These are phyloP conservation scores for Pararge aegeria DNA, from an alignment of 1,140 invertebrate genomes.

Conservation along the genomic window DNA sequence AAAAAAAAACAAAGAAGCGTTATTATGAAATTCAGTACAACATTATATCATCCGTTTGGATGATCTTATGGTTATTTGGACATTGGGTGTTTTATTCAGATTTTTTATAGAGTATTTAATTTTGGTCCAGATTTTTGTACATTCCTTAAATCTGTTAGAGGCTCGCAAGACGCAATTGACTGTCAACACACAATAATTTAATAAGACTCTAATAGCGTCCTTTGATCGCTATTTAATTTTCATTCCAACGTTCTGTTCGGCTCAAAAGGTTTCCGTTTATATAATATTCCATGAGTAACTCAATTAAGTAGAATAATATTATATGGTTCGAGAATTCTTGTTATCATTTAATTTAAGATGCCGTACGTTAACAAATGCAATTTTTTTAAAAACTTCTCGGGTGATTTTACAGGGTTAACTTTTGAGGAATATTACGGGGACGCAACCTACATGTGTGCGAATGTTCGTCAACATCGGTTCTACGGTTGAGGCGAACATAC, in stretches of 20 bases:
- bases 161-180: not conserved
- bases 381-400: no score
- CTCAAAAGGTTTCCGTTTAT: not conserved
- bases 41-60: no score
- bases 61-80: no score
- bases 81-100: no score
- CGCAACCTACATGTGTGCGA: no score
- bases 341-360: constrained; percentile 2
- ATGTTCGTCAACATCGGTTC: no score
- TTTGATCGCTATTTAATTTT: not conserved
- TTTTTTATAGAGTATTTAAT: not conserved
- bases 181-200: not conserved
- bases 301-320: not conserved
- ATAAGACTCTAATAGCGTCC: not conserved
- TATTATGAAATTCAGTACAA: no score
- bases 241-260: not conserved
- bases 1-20: no score
- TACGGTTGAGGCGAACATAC: no score
- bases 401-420: no score
- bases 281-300: not conserved
- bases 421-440: no score
- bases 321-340: not conserved
- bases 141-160: not conserved
- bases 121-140: not conserved
- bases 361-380: no score